Evolutionary conservation across 2,113 vertebrate species (phyloP), one percentile per base, ranked within the genome.

Genomic region (Chaetops frenatus): DNA sequence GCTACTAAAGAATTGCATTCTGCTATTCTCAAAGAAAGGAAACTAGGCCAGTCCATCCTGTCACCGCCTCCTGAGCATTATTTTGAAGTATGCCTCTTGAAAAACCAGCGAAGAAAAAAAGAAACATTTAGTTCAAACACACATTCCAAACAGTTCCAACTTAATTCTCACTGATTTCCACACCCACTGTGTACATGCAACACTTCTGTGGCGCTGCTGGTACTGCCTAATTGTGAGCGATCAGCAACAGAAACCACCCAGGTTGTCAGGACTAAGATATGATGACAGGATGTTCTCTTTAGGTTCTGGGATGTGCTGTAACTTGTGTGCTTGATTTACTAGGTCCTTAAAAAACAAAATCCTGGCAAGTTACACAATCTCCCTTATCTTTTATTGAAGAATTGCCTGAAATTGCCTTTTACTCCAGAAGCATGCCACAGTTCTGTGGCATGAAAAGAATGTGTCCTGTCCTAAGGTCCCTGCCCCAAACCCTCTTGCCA

Each of bases 11-110:
- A 92, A 96, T 81, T 90, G 81, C 79, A 71, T 67, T 48, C 73
- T 50, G 60, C 87, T 21, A 15, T 58, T 95, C 95, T 93, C 84
- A 90, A 96, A 96, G 64, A 76, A 62, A 81, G 65, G 40, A 62
- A 95, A 58, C n/a, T 11, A 90, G 61, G 88, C 81, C 95, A 77
- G 71, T 33, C 64, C 71, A 56, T 28, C 42, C 35, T 36, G 12
- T 17, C 56, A 33, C 71, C 0, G 1, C 35, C 80, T 90, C 56
- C 64, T 50, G 56, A 77, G 35, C 42, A 38, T 90, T 66, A 70
- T 40, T 73, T 74, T 65, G 28, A 73, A 69, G 45, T 0, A 23
- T 21, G 50, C 11, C 53, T 70, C 87, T 42, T 47, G 47, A 56
- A 94, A 87, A 73, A 28, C 4, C 44, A 51, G 50, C 1, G 0